Evolutionary conservation across 2,113 vertebrate genomes (phyloP).

Genomic region (Rhinoderma darwinii): DNA sequence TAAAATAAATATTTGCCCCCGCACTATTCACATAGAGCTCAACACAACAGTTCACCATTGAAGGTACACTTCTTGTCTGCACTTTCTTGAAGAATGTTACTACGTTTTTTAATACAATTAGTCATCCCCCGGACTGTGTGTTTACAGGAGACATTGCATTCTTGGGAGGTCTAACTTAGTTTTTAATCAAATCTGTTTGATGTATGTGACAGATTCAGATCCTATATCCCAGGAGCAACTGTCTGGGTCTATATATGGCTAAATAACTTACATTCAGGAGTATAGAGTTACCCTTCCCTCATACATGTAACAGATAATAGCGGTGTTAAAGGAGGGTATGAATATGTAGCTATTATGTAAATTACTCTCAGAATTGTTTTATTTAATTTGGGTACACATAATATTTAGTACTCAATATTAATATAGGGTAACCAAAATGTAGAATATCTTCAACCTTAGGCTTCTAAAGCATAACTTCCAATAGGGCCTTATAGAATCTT

Average conservation of each 20-base stretch:
- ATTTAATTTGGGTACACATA: too few species aligned
- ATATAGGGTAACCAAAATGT: too few species aligned
- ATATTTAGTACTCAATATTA: too few species aligned
- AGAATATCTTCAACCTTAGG: too few species aligned
- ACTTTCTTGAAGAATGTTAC: neutral
- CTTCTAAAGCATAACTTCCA: too few species aligned
- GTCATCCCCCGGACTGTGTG: neutral
- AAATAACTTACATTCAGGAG: neutral
- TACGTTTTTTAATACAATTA: neutral
- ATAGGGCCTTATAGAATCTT: neutral
- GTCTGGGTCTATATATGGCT: constrained; percentile 11
- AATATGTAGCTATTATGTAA: neutral
- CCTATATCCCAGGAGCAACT: neutral
- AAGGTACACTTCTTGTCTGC: neutral
- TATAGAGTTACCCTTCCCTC: neutral
- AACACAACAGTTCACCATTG: neutral
- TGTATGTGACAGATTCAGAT: constrained; percentile 13
- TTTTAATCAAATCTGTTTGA: constrained; percentile 27
- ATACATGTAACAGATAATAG: neutral
- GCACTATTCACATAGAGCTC: neutral
- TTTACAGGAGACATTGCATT: constrained; percentile 24
- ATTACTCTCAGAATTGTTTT: too few species aligned
- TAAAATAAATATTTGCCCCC: neutral
- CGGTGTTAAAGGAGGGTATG: neutral
- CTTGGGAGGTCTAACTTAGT: constrained; percentile 23